Percentiles rank a stretch among this genome's conserved stretches.
Evolutionary conservation across 2,113 vertebrate species (phyloP).

Genomic region (Nibea coibor): DNA sequence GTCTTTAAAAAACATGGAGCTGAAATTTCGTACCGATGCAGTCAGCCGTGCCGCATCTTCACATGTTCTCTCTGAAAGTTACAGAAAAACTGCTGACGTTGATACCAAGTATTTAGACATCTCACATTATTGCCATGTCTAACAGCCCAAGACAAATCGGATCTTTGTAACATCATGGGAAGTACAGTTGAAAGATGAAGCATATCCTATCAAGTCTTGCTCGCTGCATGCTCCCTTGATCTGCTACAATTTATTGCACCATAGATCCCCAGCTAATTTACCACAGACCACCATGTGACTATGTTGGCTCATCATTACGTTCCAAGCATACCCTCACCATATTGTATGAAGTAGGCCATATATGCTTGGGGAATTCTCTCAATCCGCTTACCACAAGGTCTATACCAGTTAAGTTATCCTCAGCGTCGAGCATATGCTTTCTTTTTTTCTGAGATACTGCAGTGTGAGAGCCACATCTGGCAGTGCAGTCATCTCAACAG

Average conservation of each 20-base stretch:
- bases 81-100: neutral
- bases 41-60: neutral
- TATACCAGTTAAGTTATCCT: slow-evolving; percentile 61
- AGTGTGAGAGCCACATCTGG: slow-evolving; percentile 69
- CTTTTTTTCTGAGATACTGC: slow-evolving; percentile 34
- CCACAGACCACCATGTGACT: slow-evolving; percentile 44
- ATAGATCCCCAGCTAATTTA: slow-evolving; percentile 58
- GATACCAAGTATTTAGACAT: slow-evolving; percentile 13
- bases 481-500: slow-evolving; percentile 54
- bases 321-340: slow-evolving; percentile 57
- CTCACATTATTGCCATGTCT: slow-evolving; percentile 11
- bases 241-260: slow-evolving; percentile 45
- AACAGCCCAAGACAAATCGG: slow-evolving; percentile 35
- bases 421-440: slow-evolving; percentile 60
- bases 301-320: slow-evolving; percentile 46
- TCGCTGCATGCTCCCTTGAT: slow-evolving; percentile 33
- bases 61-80: neutral
- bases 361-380: slow-evolving; percentile 61
- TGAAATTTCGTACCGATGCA: no score
- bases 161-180: slow-evolving; percentile 25
- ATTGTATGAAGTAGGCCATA: slow-evolving; percentile 61
- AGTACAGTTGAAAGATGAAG: slow-evolving; percentile 42
- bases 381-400: slow-evolving; percentile 58
- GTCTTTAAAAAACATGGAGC: no score
- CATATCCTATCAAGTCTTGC: slow-evolving; percentile 30